These are phyloP conservation scores for Chitala chitala DNA, from an alignment of 2,113 vertebrate species.

Conservation along the genomic window DNA sequence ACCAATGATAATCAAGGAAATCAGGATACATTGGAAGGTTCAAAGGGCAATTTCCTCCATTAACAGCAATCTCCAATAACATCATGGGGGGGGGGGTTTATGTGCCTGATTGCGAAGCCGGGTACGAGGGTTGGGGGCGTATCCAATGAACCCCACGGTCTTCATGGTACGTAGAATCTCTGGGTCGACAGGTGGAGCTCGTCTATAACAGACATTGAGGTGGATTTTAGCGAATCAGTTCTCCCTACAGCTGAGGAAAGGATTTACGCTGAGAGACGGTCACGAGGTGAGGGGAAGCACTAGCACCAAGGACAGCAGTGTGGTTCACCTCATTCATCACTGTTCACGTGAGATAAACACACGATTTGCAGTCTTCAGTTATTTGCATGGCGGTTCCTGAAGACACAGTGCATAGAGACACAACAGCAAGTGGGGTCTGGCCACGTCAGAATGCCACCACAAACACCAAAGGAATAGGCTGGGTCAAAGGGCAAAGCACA, in stretches of 20 bases:
- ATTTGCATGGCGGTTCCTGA: too few species aligned
- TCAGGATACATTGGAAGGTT: too few species aligned
- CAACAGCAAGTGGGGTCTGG: too few species aligned
- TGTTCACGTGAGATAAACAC: too few species aligned
- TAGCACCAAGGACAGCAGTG: too few species aligned
- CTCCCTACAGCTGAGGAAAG: neutral
- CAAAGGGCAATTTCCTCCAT: too few species aligned
- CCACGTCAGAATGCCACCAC: neutral
- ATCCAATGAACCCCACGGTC: constrained; percentile 96
- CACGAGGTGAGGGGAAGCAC: too few species aligned
- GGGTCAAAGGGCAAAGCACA: neutral
- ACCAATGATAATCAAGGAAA: constrained; percentile 18
- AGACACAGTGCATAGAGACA: too few species aligned
- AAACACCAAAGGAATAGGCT: neutral
- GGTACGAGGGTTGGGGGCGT: constrained; percentile 89
- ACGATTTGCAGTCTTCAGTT: too few species aligned
- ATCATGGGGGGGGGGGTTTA: neutral
- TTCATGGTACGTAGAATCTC: constrained; percentile 96
- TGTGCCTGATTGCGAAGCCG: constrained; percentile 86
- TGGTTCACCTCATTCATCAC: too few species aligned
- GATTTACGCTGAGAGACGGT: neutral
- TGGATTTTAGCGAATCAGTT: neutral
- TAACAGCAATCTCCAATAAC: too few species aligned
- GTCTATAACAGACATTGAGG: constrained; percentile 52
- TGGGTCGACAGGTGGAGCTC: constrained; percentile 84